phyloP scores from a whole-genome alignment of 2,113 vertebrate species.

The Tupaia tana region DNA sequence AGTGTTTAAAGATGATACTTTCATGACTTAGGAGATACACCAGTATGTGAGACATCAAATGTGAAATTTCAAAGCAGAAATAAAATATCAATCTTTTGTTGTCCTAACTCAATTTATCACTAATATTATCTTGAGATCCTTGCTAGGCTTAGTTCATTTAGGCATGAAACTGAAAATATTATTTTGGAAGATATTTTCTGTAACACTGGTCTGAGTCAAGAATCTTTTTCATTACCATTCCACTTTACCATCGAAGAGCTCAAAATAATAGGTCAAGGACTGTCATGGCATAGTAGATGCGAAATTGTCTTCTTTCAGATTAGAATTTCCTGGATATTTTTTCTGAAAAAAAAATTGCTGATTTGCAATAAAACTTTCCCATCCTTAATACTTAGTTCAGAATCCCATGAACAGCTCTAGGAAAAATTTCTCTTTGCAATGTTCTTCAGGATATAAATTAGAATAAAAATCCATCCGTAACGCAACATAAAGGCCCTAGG shows the following conservation, averaged over 20 bases:
- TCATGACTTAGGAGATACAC: neutral
- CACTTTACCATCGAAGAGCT: neutral
- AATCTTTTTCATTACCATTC: constrained; percentile 10
- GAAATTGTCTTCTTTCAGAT: neutral
- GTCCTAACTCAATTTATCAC: neutral
- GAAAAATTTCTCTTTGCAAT: constrained; percentile 12
- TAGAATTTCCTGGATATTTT: neutral
- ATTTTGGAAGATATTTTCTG: neutral
- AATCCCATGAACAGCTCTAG: neutral
- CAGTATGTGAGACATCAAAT: neutral
- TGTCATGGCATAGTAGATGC: neutral
- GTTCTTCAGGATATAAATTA: constrained; percentile 1
- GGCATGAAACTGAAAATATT: constrained; percentile 21
- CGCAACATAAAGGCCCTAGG: constrained; percentile 10
- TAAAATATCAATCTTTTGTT: neutral
- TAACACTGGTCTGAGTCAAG: neutral
- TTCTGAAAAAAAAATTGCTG: neutral
- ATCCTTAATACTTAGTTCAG: constrained; percentile 20
- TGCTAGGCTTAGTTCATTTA: constrained; percentile 22
- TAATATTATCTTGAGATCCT: constrained; percentile 8
- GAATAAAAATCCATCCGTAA: constrained; percentile 52
- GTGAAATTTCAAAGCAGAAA: constrained; percentile 41
- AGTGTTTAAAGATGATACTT: neutral
- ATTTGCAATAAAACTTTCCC: neutral
- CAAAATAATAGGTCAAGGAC: neutral